Evolutionary conservation across 2,797 vertebrate species (phyloP).

Genomic region (Tenualosa ilisha): DNA sequence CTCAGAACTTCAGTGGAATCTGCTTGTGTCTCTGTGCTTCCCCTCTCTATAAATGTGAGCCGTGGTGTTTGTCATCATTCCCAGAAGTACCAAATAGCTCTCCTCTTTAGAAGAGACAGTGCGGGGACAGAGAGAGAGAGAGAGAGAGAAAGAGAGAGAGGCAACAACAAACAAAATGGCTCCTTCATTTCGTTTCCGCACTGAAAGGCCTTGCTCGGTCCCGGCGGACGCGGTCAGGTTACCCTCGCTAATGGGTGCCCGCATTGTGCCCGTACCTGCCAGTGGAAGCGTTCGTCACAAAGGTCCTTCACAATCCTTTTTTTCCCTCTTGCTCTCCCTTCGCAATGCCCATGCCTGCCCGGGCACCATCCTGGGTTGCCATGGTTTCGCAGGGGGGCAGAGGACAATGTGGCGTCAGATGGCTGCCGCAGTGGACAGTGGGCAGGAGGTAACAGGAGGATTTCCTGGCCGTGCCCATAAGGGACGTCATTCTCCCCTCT

Average conservation of each 20-base stretch:
- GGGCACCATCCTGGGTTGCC: background rate
- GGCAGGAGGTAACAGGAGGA: slow-evolving; percentile 3
- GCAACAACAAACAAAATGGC: slow-evolving; percentile 13
- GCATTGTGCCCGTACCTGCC: slow-evolving; percentile 14
- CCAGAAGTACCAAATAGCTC: background rate
- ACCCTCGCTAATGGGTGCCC: slow-evolving; percentile 4
- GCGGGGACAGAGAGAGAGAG: background rate
- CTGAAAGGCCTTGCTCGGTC: background rate
- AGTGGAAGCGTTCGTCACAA: background rate
- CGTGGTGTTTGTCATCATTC: background rate
- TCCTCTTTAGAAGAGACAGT: background rate
- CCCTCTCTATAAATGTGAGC: background rate
- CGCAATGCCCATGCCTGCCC: background rate
- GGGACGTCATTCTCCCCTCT: background rate
- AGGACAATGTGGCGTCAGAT: slow-evolving; percentile 21
- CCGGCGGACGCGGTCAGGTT: background rate
- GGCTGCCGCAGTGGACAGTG: background rate
- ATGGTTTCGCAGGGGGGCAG: background rate
- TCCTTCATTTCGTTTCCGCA: no score
- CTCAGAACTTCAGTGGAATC: background rate
- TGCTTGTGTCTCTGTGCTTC: background rate
- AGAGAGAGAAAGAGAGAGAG: slow-evolving; percentile 23
- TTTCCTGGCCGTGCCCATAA: background rate
- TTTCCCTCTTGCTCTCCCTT: background rate
- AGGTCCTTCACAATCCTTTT: background rate